Base-by-base conservation (phyloP, 1,140 invertebrate species). In the Megathymus violae region DNA sequence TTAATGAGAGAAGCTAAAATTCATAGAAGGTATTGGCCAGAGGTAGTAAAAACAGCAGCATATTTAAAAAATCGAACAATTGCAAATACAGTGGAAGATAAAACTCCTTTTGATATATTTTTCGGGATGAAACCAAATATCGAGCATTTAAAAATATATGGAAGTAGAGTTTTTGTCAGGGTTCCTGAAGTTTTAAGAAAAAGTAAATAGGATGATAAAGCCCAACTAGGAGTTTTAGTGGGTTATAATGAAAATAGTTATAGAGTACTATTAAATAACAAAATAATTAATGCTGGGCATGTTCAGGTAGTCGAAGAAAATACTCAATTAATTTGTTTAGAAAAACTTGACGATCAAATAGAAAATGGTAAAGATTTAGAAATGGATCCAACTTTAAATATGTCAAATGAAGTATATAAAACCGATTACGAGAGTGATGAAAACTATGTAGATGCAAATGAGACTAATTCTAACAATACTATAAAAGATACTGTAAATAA, bases 91-190 rank as follows among this genome's bases (percentile, higher is more conserved):
- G 17, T 72, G 10, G 76, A 85, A 72, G 76, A 65, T 31, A 87
- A 84, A 74, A 76, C 79, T 47, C 78, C 80, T 9, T 84, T 74
- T 78, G 76, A 84, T 44, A 82, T 86, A 69, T 75, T 88, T 58
- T 80, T 84, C 13, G 48, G 48, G 2, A 64, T 58, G 43, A 87
- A 80, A 74, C 80, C 79, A 15, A 72, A 66, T 67, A 62, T 74
- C 25, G 52, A 71, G 22, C 27, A 88, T 77, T 74, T 87, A 67
- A 78, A 82, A 70, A 65, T 72, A 10, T 76, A 72, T 76, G 73
- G 73, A 34, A 65, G 66, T 71, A 78, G 59, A 74, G 78, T 77
- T 41, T 82, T 72, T 80, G 76, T 85, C 0, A 71, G 73, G 44
- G 27, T 76, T 16, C 80, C 78, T 25, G 78, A 82, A 66, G 59